Evolutionary conservation across 2,797 vertebrate genomes (phyloP).

Genomic region (Cynodonichthys magdalenae): DNA sequence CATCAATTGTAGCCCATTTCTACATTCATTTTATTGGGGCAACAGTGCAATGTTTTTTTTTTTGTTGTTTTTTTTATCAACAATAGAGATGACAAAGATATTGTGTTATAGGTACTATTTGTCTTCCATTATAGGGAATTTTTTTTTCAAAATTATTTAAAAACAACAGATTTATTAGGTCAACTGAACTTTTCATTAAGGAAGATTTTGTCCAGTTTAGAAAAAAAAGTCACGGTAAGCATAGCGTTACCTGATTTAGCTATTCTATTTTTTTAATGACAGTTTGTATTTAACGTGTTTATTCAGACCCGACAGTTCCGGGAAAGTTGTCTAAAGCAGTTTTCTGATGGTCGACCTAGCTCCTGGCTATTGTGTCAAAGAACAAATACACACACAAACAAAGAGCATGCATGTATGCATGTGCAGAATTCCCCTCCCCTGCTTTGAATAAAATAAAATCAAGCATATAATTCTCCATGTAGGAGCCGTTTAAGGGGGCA

Average conservation of each 20-base stretch:
- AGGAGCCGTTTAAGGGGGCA: constrained; percentile 78
- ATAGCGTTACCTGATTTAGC: background rate
- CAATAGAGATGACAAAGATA: too few species aligned
- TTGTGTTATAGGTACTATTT: too few species aligned
- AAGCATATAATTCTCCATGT: constrained; percentile 82
- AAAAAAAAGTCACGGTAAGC: too few species aligned
- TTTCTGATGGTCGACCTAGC: constrained; percentile 52
- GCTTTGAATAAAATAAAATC: constrained; percentile 69
- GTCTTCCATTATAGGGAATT: too few species aligned
- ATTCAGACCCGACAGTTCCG: constrained; percentile 20
- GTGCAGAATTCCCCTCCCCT: constrained; percentile 39
- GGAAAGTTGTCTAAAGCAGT: constrained; percentile 18
- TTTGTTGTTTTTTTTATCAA: too few species aligned
- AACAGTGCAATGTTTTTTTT: too few species aligned
- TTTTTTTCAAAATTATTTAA: too few species aligned
- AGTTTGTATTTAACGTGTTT: background rate
- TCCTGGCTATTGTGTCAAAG: constrained; percentile 67
- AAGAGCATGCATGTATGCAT: constrained; percentile 57
- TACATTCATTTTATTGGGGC: too few species aligned
- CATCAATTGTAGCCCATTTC: too few species aligned
- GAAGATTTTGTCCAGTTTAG: too few species aligned
- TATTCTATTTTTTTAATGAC: constrained; percentile 8
- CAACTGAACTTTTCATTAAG: too few species aligned
- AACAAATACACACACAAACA: constrained; percentile 55
- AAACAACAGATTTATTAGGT: too few species aligned